Base-by-base conservation (phyloP, 2,888 invertebrate species). In the Drosophila imparisetae region DNA sequence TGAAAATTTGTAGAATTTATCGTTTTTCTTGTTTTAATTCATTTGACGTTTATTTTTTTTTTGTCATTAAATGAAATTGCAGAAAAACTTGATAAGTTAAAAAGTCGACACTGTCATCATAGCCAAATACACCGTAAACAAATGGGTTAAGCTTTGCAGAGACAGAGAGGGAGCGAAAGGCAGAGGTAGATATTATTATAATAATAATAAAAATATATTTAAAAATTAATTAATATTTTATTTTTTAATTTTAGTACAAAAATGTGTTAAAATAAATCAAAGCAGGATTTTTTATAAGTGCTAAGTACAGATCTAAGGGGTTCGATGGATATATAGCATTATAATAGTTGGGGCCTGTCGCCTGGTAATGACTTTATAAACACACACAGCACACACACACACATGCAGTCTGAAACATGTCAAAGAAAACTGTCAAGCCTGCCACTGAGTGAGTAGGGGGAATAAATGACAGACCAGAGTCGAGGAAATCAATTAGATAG, bases 1-100 rank as follows among this genome's bases (percentile, higher is more conserved):
- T 89, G 90, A 90, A 91, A 91, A 90, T 91, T 91, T 91, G 91
- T 86, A 91, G 86, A 91, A 90, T 91, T 88, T 91, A 87, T 86
- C 75, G 71, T 83, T 89, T 89, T 87, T 88, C 0, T 53, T 27
- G 8, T 21, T 21, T 8, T 18, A n/a, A n/a, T 59, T 49, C 13
- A 55, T 66, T 63, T 61, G 40, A 30, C 62, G 53, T 34, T 67
- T 63, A 36, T 53, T 58, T 53, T 49, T 55, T 75, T 54, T 50
- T 76, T 75, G 75, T 78, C 81, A 89, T 89, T 88, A 83, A 88
- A 86, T 87, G 86, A 90, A 89, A 87, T 83, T 86, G 89, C 90
- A 86, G 63, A 90, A 90, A 86, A 86, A 86, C 1, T 88, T 89
- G 79, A 88, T 88, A 87, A 70, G 65, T 62, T 72, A 52, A 64